Evolutionary conservation across 2,797 vertebrate species (phyloP).

Genomic region (Hypotaenidia philippensis): DNA sequence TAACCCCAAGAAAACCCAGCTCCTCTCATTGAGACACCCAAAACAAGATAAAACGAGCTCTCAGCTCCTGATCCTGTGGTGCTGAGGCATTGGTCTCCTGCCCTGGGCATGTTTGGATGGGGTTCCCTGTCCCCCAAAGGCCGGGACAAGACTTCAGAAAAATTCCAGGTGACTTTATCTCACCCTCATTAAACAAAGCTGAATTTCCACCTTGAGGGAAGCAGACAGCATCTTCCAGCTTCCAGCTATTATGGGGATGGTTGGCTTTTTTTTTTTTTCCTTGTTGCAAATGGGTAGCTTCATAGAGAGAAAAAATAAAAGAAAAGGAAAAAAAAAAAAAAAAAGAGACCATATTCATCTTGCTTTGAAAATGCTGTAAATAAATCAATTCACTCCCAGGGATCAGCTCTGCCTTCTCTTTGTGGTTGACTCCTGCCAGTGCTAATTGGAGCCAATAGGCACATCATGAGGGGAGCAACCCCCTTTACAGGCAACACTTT

Average conservation of each 20-base stretch:
- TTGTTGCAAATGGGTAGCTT: not conserved
- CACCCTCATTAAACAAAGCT: not conserved
- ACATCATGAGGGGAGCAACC: constrained; percentile 26
- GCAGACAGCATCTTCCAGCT: not conserved
- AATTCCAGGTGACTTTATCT: not conserved
- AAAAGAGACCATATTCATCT: not conserved
- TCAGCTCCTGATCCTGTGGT: fast-evolving
- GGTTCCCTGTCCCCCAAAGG: not conserved
- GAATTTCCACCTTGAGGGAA: not conserved
- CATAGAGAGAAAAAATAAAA: not conserved
- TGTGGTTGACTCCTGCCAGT: constrained; percentile 30
- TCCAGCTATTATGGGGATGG: not conserved
- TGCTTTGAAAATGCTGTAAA: constrained; percentile 45
- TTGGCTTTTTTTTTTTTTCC: not conserved
- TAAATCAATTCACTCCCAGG: constrained; percentile 37
- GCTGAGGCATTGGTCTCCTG: not conserved
- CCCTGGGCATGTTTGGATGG: not conserved
- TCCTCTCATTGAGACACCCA: not conserved
- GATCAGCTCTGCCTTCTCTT: constrained; percentile 34
- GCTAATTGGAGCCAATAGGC: constrained; percentile 69
- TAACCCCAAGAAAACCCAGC: not conserved
- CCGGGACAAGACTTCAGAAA: not conserved
- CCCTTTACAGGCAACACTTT: constrained; percentile 68
- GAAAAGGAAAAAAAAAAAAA: not conserved
- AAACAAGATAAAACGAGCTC: not conserved